phyloP scores from a whole-genome alignment of 1,140 invertebrate genomes.

The Brachionus rotundiformis region DNA sequence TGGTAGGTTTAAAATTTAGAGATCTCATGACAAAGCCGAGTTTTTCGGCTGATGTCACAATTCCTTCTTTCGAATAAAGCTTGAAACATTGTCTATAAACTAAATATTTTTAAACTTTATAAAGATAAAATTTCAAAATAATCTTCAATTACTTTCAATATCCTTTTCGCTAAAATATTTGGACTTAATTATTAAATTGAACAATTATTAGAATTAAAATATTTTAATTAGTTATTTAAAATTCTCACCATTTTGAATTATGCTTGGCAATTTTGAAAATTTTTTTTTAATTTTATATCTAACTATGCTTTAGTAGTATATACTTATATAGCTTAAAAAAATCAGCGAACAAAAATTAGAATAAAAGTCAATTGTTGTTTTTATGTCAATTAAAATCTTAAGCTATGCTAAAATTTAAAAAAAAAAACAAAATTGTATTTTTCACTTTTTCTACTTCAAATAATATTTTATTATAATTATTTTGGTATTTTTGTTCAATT shows the following conservation, averaged over 20 bases:
- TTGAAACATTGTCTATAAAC: slow-evolving; percentile 48
- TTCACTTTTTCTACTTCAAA: slow-evolving; percentile 1
- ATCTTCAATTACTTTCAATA: slow-evolving; percentile 39
- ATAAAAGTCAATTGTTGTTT: slow-evolving; percentile 47
- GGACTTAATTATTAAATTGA: slow-evolving; percentile 16
- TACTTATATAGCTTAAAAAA: neutral
- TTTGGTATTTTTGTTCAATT: neutral
- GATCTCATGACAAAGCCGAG: slow-evolving; percentile 51
- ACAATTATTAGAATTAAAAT: neutral
- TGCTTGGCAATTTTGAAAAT: neutral
- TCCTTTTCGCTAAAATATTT: slow-evolving; percentile 52
- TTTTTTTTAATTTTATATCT: neutral
- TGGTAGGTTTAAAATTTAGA: slow-evolving; percentile 50
- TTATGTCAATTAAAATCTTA: slow-evolving; percentile 39
- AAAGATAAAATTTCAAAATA: neutral
- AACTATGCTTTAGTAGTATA: neutral
- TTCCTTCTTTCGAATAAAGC: slow-evolving; percentile 43
- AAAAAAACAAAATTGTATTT: neutral
- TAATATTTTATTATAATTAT: slow-evolving; percentile 28
- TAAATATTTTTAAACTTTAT: neutral
- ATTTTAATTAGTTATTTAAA: neutral
- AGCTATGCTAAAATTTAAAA: neutral
- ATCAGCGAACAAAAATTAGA: slow-evolving; percentile 15
- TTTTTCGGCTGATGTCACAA: slow-evolving; percentile 38
- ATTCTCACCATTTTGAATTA: slow-evolving; percentile 30